These are phyloP conservation scores for Drosophila incognita DNA, from an alignment of 2,888 invertebrate species.

Conservation along the genomic window DNA sequence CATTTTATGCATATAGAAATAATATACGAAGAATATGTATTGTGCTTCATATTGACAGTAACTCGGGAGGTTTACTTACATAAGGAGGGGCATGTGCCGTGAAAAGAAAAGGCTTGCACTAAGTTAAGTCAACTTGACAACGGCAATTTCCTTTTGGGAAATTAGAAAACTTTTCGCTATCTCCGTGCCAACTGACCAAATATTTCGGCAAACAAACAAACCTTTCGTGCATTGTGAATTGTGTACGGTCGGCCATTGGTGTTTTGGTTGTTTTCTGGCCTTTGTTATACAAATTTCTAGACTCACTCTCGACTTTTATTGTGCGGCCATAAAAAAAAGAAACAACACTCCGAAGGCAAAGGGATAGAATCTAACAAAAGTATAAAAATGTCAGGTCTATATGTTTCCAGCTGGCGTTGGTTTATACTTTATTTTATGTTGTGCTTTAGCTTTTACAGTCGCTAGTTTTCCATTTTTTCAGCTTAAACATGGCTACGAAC, in stretches of 20 bases:
- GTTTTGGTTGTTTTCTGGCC: constrained; percentile 24
- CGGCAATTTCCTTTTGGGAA: constrained; percentile 69
- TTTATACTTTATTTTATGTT: constrained; percentile 13
- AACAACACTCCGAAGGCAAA: constrained; percentile 5
- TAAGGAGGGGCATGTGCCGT: neutral
- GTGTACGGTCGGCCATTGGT: constrained; percentile 9
- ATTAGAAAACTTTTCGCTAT: constrained; percentile 73
- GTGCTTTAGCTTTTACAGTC: constrained; percentile 11
- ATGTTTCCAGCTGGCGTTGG: constrained; percentile 43
- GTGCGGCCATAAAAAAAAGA: constrained; percentile 57
- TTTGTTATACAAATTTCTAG: constrained; percentile 26
- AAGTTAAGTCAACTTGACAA: constrained; percentile 28
- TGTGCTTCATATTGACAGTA: constrained; percentile 46
- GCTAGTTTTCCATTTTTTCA: constrained; percentile 5
- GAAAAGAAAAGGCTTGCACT: constrained; percentile 29
- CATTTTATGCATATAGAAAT: constrained; percentile 19
- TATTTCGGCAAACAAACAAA: constrained; percentile 64
- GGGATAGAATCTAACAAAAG: constrained; percentile 48
- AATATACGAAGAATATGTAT: constrained; percentile 1
- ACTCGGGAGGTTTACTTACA: constrained; percentile 40
- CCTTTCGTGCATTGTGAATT: constrained; percentile 47
- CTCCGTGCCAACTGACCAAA: constrained; percentile 42
- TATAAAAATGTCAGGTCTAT: constrained; percentile 55
- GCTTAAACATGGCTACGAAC: constrained; percentile 10
- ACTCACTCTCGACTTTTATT: constrained; percentile 33